phyloP scores from a whole-genome alignment of 92 coral and sea anemone genomes.

The Plumapathes pennacea region DNA sequence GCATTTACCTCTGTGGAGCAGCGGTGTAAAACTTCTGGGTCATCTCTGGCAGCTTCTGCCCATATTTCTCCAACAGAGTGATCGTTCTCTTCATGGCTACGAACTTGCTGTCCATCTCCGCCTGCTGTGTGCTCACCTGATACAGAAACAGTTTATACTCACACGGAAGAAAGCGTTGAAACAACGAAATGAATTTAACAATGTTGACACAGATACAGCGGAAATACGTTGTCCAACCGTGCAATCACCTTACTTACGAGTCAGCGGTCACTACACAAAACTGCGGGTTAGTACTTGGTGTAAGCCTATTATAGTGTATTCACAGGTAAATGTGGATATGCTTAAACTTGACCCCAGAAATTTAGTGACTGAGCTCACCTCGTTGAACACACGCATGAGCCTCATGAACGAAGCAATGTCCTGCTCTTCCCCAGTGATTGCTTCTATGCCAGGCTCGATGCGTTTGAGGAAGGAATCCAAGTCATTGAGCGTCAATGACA shows the following conservation, averaged over 20 bases:
- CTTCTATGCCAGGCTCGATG: slow-evolving; percentile 99
- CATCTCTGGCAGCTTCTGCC: slow-evolving; percentile 96
- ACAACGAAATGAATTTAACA: too few species aligned
- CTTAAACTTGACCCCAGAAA: too few species aligned
- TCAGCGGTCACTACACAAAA: too few species aligned
- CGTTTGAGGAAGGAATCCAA: slow-evolving; percentile 97
- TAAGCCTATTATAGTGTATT: too few species aligned
- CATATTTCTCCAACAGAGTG: slow-evolving; percentile 86
- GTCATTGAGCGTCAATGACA: slow-evolving; percentile 91
- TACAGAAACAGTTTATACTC: too few species aligned
- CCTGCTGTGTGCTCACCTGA: slow-evolving; percentile 98
- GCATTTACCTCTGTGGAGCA: slow-evolving; percentile 87
- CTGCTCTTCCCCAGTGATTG: slow-evolving; percentile 94
- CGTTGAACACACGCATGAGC: slow-evolving; percentile 94
- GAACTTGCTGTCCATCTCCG: slow-evolving; percentile 99
- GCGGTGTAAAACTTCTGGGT: slow-evolving; percentile 96
- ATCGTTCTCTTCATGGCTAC: slow-evolving; percentile 99
- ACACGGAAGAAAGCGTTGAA: too few species aligned
- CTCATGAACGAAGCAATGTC: slow-evolving; percentile 97
- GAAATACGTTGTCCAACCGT: too few species aligned
- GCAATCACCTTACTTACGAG: too few species aligned
- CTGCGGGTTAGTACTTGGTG: too few species aligned
- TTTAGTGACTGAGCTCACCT: too few species aligned
- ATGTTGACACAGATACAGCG: too few species aligned
- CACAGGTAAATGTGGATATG: too few species aligned